phyloP scores from a whole-genome alignment of 2,888 invertebrate genomes.

The Acronicta aceris region DNA sequence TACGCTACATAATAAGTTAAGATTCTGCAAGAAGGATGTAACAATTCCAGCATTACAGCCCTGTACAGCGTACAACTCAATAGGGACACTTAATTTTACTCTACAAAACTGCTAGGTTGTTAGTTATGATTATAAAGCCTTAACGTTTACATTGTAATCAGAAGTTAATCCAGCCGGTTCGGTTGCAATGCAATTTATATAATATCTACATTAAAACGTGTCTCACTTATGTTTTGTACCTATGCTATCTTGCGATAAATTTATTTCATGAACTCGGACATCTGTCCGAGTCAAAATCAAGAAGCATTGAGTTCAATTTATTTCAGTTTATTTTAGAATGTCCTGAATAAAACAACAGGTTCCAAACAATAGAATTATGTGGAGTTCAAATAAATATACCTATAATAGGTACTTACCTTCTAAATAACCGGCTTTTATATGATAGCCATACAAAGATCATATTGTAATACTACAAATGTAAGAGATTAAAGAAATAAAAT shows the following conservation, averaged over 20 bases:
- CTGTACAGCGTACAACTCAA: conserved; percentile 38
- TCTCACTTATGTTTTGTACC: conserved; percentile 1
- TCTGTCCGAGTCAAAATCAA: too few species aligned
- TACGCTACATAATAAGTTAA: conserved; percentile 41
- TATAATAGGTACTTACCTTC: neutral
- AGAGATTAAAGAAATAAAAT: neutral
- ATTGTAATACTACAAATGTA: neutral
- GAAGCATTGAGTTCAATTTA: neutral
- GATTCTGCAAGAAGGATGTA: conserved; percentile 44
- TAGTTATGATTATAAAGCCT: conserved; percentile 47
- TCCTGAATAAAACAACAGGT: neutral
- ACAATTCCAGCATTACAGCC: conserved; percentile 25
- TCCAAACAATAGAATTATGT: neutral
- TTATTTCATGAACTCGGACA: too few species aligned
- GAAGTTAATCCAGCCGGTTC: conserved; percentile 39
- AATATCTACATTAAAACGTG: conserved; percentile 34
- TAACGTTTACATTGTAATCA: conserved; percentile 49
- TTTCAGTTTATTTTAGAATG: too few species aligned
- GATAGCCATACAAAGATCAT: neutral
- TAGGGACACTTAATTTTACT: conserved; percentile 49
- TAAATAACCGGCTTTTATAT: neutral
- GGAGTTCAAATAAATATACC: neutral
- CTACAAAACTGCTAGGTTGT: conserved; percentile 46
- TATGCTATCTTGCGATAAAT: conserved; percentile 3
- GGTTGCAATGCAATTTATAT: conserved; percentile 24